Evolutionary conservation across 2,888 invertebrate species (phyloP), one percentile per base, ranked within the genome.

Genomic region (Acheta domesticus): DNA sequence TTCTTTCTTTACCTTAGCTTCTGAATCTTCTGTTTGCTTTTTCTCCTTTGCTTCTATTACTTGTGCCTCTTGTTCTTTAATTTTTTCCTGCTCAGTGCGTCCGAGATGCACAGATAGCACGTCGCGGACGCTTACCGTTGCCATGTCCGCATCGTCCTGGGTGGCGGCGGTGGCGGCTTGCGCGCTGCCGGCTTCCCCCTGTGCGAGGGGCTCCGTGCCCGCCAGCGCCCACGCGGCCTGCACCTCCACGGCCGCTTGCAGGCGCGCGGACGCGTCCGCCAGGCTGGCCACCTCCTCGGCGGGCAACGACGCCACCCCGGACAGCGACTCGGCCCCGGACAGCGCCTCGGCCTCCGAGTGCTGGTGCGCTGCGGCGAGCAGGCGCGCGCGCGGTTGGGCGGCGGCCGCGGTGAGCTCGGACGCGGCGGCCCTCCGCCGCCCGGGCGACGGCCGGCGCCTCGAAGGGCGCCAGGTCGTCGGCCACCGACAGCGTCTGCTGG

Each of bases 31-130:
- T 36, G 19, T 12, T 49, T 21, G 19, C n/a, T 19, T n/a, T 48
- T 36, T 8, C 16, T 21, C 14, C 11, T 4, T 49, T 23, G 2
- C 14, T 79, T 21, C 23, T 19, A 48, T 8, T 19, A 19, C 20
- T 21, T 50, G 11, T 49, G 48, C 21, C 74, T 48, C 20, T 49
- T 50, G 74, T 50, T 77, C n/a, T 36, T 77, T 79, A 49, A 21
- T 16, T 77, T 48, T 76, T 48, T 76, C 8, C 21, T 21, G 12
- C 36, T 8, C 36, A 36, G 36, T 36, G 8, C 36, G 36, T 36
- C 36, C 36, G 36, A 36, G 36, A 8, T 36, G 36, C 36, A 36
- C 36, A 36, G 36, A 36, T 8, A 8, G 36, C 36, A 36, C 11
- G 8, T 36, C 36, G 36, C 8, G 8, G 36, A 36, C 36, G 36